Evolutionary conservation across 1,140 invertebrate genomes (phyloP), one percentile per base, ranked within the genome.

Genomic region (Heliconius eleuchia): DNA sequence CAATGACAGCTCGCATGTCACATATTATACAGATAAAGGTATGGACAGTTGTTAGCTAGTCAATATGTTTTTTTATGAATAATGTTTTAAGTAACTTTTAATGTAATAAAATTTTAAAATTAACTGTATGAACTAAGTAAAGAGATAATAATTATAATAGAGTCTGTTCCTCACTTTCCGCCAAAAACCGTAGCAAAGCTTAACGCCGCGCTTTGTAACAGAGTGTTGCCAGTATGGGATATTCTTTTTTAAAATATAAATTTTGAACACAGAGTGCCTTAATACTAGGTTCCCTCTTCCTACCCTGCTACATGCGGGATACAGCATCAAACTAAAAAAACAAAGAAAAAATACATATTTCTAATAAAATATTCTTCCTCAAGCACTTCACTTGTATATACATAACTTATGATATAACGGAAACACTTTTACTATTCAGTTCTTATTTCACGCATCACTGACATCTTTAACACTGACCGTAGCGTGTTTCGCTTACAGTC

Each of bases 391-490:
- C 27, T n/a, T 66, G 9, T 66, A 30, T 16, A 30, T 16, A 30
- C 13, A 66, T 27, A 18, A 27, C 19, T 66, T 66, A 30, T 30
- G 27, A 66, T 66, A 66, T 27, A 23, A 27, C 60, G 60, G 60
- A 66, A 66, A 27, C 13, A 66, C 60, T 66, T 66, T 66, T 66
- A 66, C 60, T 66, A 66, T 30, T 30, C 23, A 66, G 60, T 16
- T 66, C 60, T 66, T 30, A 4, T 30, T 66, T 27, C 23, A 66
- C 60, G 60, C 60, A 30, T 16, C 27, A 66, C 23, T 66, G 60
- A 66, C 27, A 66, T 66, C 27, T 66, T 66, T 13, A 66, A 66
- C 3, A 60, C 13, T 16, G 42, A 46, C 23, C 27, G 55, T 23
- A 66, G 23, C 60, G 13, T 66, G 60, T 66, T 66, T 66, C 9